Evolutionary conservation across 2,113 vertebrate species (phyloP).

Genomic region (Oriolus oriolus): DNA sequence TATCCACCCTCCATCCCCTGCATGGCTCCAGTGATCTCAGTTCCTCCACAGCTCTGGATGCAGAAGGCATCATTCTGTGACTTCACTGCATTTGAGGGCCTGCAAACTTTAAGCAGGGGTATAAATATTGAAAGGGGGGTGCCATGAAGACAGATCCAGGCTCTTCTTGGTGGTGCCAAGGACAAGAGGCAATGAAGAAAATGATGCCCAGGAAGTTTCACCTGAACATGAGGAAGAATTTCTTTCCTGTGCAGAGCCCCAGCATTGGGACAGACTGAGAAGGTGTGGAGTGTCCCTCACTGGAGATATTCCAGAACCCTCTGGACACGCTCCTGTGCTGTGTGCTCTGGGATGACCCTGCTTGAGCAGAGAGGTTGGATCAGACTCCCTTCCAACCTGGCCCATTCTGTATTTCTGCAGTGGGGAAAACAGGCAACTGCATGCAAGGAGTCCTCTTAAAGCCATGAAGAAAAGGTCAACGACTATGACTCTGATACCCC

Average conservation of each 20-base stretch:
- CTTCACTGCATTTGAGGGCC: not conserved
- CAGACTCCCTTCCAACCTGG: not conserved
- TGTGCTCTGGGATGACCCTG: not conserved
- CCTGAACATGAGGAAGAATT: not conserved
- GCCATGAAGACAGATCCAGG: not conserved
- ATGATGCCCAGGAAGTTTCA: not conserved
- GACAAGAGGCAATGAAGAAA: not conserved
- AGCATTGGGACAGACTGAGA: not conserved
- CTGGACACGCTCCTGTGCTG: not conserved
- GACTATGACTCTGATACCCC: not conserved
- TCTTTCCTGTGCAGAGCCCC: rapidly evolving
- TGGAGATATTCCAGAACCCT: not conserved
- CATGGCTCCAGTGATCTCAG: not conserved
- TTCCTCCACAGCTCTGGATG: not conserved
- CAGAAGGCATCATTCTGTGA: not conserved
- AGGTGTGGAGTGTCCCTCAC: rapidly evolving
- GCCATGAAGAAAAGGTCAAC: not conserved
- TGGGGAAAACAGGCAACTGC: not conserved
- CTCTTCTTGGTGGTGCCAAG: not conserved
- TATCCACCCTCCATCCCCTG: not conserved
- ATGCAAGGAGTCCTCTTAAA: not conserved
- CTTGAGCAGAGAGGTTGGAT: not conserved
- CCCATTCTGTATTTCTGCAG: not conserved
- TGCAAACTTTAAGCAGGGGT: not conserved
- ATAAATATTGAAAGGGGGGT: not conserved